phyloP scores from a whole-genome alignment of 2,797 vertebrate species.

The Lepus townsendii region DNA sequence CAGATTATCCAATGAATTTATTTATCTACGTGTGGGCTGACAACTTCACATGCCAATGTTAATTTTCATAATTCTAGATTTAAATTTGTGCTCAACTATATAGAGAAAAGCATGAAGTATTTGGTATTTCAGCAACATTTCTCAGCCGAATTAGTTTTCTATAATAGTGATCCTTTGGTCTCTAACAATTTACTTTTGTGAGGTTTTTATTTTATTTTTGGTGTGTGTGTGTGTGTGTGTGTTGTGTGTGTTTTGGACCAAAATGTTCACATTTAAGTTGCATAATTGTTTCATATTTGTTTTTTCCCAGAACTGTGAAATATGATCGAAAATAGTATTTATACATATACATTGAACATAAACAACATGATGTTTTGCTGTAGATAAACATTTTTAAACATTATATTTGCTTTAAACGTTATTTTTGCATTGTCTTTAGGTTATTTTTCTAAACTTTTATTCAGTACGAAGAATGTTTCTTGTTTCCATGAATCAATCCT shows the following conservation, averaged over 20 bases:
- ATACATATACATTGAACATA: neutral
- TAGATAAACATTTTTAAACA: neutral
- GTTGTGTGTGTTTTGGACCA: neutral
- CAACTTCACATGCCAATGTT: neutral
- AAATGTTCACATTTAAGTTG: neutral
- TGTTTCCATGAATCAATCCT: slow-evolving; percentile 21
- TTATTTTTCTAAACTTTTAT: neutral
- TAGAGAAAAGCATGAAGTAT: neutral
- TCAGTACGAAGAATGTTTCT: neutral
- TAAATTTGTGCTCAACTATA: slow-evolving; percentile 28
- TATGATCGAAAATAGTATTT: neutral
- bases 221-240: neutral
- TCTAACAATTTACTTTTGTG: neutral
- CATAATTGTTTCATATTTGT: neutral
- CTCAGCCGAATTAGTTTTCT: neutral
- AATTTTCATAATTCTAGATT: neutral
- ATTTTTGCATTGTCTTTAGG: neutral
- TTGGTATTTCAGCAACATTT: neutral
- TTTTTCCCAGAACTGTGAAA: neutral
- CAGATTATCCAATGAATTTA: neutral
- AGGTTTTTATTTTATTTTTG: neutral
- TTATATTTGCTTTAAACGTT: neutral
- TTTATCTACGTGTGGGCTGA: neutral
- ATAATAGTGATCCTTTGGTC: neutral
- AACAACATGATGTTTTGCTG: neutral